Conservation (phyloP, 2,113 vertebrate genomes). For the Archilochus colubris region DNA sequence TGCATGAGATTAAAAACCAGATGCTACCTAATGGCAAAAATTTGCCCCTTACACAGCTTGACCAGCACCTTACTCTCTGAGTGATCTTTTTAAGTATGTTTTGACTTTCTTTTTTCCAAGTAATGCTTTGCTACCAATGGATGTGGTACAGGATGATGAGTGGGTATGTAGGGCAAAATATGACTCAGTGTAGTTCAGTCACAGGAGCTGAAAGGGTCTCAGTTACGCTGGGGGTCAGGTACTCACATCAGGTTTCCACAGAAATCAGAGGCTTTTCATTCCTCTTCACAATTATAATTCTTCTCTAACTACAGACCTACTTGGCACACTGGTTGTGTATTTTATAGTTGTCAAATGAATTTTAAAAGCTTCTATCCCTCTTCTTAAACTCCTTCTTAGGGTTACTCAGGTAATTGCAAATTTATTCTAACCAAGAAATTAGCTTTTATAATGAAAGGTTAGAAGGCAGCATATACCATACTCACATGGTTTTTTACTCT, state of each 20-base stretch:
- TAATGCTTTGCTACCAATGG: neutral
- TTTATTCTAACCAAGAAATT: neutral
- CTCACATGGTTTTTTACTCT: neutral
- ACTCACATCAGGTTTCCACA: neutral
- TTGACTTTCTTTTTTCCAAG: neutral
- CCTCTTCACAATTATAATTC: slow-evolving; percentile 12
- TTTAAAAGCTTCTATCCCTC: slow-evolving; percentile 54
- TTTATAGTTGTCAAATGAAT: slow-evolving; percentile 70
- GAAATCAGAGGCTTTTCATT: neutral
- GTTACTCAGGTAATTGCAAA: neutral
- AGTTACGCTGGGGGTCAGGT: neutral
- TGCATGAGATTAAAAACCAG: slow-evolving; percentile 24
- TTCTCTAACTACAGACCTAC: slow-evolving; percentile 62
- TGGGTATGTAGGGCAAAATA: neutral
- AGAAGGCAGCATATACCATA: neutral
- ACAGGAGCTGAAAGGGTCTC: neutral
- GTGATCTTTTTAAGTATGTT: neutral
- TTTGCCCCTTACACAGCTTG: neutral
- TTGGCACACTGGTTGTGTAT: slow-evolving; percentile 41
- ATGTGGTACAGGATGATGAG: neutral
- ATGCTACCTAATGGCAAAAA: neutral
- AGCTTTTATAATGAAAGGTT: neutral
- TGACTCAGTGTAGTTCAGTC: neutral
- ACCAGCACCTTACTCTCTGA: neutral
- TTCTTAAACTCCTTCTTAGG: neutral